A percentile compares a stretch with the other conserved stretches of the same genome.
These are phyloP conservation scores for Tribolium castaneum DNA, from an alignment of 1,140 invertebrate species.

Conservation along the genomic window DNA sequence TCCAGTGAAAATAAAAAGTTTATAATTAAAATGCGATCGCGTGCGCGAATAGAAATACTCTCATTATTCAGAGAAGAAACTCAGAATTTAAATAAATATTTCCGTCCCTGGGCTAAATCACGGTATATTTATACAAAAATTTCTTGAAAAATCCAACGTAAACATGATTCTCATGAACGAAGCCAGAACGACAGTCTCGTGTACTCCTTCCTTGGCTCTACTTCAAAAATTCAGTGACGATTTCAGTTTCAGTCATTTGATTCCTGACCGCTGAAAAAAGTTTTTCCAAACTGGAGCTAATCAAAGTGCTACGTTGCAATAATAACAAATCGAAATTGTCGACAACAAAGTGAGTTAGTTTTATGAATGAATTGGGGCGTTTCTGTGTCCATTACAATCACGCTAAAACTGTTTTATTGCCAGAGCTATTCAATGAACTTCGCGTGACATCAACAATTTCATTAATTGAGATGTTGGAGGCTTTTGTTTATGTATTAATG, in stretches of 20 bases:
- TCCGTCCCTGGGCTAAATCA: no score
- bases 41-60: background rate
- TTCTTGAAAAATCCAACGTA: no score
- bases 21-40: background rate
- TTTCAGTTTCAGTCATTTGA: background rate
- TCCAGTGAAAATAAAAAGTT: background rate
- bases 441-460: slow-evolving; percentile 7
- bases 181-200: background rate
- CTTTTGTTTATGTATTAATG: background rate
- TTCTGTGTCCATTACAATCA: slow-evolving; percentile 2
- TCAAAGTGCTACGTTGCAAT: slow-evolving; percentile 44
- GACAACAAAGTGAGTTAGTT: background rate
- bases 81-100: background rate
- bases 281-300: slow-evolving; percentile 44
- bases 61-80: background rate
- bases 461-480: background rate
- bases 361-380: slow-evolving; percentile 26
- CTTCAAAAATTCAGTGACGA: background rate
- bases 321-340: slow-evolving; percentile 39
- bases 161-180: background rate
- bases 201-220: background rate
- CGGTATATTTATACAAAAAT: no score
- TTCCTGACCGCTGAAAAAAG: no score
- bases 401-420: background rate
- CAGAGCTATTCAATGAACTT: background rate